Conservation (phyloP, 2,113 vertebrate species). For the Pyrgilauda ruficollis region DNA sequence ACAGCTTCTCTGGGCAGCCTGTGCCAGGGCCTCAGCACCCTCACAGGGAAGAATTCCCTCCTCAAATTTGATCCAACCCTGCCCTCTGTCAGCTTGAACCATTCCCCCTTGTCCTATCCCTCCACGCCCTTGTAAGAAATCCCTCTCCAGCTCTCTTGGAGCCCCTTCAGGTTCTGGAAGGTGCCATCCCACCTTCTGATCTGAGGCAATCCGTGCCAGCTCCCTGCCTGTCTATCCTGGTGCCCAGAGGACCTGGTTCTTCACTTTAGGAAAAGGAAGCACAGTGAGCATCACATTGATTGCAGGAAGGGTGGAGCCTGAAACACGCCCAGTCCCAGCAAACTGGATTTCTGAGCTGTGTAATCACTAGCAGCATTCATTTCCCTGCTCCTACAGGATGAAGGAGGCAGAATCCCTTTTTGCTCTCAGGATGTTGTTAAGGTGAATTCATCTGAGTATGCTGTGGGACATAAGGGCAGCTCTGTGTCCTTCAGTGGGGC, state of each 20-base stretch:
- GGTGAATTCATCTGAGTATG: background rate
- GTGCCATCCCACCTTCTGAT: background rate
- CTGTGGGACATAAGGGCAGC: background rate
- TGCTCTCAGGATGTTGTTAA: background rate
- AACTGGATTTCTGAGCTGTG: background rate
- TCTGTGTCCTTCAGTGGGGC: background rate
- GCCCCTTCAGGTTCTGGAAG: background rate
- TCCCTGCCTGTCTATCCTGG: background rate
- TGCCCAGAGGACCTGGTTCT: background rate
- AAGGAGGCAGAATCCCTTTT: background rate
- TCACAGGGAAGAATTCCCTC: background rate
- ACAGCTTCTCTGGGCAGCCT: background rate
- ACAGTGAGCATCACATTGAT: background rate
- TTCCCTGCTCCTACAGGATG: background rate
- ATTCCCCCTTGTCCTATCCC: background rate
- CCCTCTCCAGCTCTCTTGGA: background rate
- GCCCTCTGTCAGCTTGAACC: background rate
- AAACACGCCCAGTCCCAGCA: background rate
- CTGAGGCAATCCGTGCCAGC: background rate
- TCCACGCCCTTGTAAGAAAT: no score
- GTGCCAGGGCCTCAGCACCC: background rate
- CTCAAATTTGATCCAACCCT: background rate
- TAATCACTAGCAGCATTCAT: background rate
- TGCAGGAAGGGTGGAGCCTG: background rate
- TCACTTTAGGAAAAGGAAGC: background rate